Conservation (phyloP, 2,888 invertebrate genomes). For the Cylloceria caligata region DNA sequence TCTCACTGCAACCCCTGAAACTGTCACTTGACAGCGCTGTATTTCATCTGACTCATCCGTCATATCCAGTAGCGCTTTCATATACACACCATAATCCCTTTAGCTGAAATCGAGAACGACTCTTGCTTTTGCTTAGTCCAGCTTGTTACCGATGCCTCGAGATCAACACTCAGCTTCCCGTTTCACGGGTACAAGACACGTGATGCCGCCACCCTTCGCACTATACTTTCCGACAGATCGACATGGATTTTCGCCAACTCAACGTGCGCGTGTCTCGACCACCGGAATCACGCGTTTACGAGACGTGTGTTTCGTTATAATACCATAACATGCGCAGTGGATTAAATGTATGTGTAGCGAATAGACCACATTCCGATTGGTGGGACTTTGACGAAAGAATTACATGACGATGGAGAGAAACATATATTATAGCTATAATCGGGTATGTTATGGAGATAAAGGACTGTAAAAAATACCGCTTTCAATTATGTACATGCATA, state of each 20-base stretch:
- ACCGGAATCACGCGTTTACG: constrained; percentile 52
- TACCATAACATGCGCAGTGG: constrained; percentile 3
- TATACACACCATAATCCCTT: constrained; percentile 20
- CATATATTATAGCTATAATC: background rate
- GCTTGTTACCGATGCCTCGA: constrained; percentile 35
- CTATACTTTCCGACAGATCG: constrained; percentile 4
- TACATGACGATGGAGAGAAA: background rate
- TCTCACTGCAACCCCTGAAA: constrained; percentile 26
- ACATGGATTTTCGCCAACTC: constrained; percentile 14
- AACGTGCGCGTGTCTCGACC: background rate
- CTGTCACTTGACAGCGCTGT: constrained; percentile 42
- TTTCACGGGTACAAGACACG: constrained; percentile 22
- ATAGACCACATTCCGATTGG: background rate
- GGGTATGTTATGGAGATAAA: background rate
- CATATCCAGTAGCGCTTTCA: constrained; percentile 37
- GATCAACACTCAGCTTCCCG: constrained; percentile 15
- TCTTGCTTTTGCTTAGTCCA: constrained; percentile 12
- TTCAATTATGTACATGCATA: background rate
- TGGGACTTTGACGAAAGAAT: background rate
- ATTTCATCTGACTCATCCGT: constrained; percentile 49
- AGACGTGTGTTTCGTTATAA: constrained; percentile 28
- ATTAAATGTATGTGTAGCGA: constrained; percentile 10
- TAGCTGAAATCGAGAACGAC: constrained; percentile 34
- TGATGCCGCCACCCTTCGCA: constrained; percentile 13
- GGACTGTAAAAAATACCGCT: background rate